Evolutionary conservation across 2,888 invertebrate species (phyloP), one percentile per base, ranked within the genome.

Genomic region (Rhodophaea formosa): DNA sequence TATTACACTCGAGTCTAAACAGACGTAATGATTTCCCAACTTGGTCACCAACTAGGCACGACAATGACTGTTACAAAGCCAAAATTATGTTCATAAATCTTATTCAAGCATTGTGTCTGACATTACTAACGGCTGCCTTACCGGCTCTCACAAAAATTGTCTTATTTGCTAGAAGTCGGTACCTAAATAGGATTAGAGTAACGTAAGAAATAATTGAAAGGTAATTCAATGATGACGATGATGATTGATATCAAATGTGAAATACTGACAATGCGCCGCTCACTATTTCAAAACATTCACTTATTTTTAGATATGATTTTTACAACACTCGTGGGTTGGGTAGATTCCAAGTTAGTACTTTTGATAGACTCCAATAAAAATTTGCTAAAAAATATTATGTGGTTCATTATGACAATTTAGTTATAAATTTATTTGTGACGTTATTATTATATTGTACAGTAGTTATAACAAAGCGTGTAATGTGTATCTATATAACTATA

Each of bases 251-350:
- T 75, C 71, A 69, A 70, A 75, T 70, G 69, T 68, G 65, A 68
- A 74, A 68, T 60, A 60, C 66, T 66, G 66, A 74, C 72, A 72
- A 70, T 70, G 64, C 62, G 62, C 62, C 53, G 44, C 30, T 17
- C 55, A 76, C 77, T 76, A 74, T 77, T 77, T 60, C 77, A 71
- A 74, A 75, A 76, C 65, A 62, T 58, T 65, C 56, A 61, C 56
- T 63, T 57, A 53, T 59, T 60, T 53, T 30, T 14, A 53, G 39
- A 12, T 39, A 12, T 12, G 39, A 30, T 30, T 30, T 30, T 14
- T 30, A 49, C 10, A 39, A 39, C 39, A 39, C 39, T 39, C 39
- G 39, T 39, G 12, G n/a, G 10, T 39, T 39, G 3, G 39, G 39
- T 39, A 39, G 39, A 39, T 39, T 39, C n/a, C n/a, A n/a, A n/a